Conservation (phyloP, 2,797 vertebrate genomes). For the Masticophis lateralis region DNA sequence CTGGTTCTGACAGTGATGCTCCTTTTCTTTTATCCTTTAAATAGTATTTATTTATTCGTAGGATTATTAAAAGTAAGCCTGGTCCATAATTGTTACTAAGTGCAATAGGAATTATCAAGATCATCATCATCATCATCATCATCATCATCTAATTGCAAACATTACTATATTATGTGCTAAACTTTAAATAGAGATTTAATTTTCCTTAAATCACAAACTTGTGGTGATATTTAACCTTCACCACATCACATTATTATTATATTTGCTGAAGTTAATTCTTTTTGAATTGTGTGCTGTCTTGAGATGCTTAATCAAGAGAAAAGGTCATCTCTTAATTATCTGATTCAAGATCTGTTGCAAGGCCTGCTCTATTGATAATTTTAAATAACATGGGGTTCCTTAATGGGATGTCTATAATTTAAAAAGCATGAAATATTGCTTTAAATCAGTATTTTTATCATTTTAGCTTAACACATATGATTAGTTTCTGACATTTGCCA, state of each 20-base stretch:
- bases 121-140: background rate
- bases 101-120: background rate
- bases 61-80: background rate
- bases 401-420: conserved; percentile 21
- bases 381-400: conserved; percentile 9
- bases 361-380: conserved; percentile 6
- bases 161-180: background rate
- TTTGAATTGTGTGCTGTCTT: conserved; percentile 17
- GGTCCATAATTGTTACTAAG: background rate
- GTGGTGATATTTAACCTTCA: conserved; percentile 43
- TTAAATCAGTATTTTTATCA: conserved; percentile 4
- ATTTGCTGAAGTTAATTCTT: conserved; percentile 31
- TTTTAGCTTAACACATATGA: conserved; percentile 43
- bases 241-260: conserved; percentile 18
- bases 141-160: background rate
- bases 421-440: conserved; percentile 47
- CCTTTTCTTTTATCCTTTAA: background rate
- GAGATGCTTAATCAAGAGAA: conserved; percentile 55
- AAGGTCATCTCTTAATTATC: conserved; percentile 40
- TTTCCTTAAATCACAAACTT: conserved; percentile 54
- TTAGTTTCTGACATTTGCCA: conserved; percentile 40
- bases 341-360: conserved; percentile 2
- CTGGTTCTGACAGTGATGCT: conserved; percentile 19
- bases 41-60: background rate
- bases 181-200: conserved; percentile 30